These are phyloP conservation scores for Drosophila sturtevanti DNA, from an alignment of 1,140 invertebrate species.

Conservation along the genomic window DNA sequence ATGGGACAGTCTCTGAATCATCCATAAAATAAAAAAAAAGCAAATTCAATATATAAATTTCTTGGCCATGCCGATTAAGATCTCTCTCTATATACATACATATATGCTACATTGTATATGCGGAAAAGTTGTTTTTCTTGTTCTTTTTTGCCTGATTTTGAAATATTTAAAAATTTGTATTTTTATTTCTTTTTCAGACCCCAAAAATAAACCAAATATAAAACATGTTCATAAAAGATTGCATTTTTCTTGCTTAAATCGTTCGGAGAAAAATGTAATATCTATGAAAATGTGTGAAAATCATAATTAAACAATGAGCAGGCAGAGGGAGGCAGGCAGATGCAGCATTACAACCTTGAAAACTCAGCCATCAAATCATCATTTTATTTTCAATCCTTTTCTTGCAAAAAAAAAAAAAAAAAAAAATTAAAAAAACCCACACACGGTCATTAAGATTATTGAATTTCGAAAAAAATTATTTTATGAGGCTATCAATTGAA, in stretches of 20 bases:
- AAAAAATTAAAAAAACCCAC: too few species aligned
- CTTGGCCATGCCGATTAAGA: not conserved
- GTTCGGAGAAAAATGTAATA: not conserved
- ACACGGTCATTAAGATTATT: not conserved
- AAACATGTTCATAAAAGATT: not conserved
- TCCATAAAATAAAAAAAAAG: not conserved
- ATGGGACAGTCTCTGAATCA: too few species aligned
- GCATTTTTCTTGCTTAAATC: not conserved
- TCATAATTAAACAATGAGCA: not conserved
- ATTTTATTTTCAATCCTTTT: conserved; percentile 1
- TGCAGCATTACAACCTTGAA: not conserved
- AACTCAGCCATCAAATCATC: not conserved
- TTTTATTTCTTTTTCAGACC: not conserved
- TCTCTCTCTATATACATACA: not conserved
- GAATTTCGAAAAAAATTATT: not conserved
- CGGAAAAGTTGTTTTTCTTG: too few species aligned
- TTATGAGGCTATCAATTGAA: conserved; percentile 13
- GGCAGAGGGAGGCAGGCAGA: not conserved
- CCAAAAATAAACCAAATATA: not conserved
- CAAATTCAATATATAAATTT: not conserved
- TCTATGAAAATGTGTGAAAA: not conserved
- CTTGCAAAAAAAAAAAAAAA: not conserved
- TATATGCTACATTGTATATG: not conserved
- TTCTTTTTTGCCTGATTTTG: too few species aligned
- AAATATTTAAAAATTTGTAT: not conserved